Evolutionary conservation across 2,797 vertebrate species (phyloP), one percentile per base, ranked within the genome.

Genomic region (Perodicticus potto): DNA sequence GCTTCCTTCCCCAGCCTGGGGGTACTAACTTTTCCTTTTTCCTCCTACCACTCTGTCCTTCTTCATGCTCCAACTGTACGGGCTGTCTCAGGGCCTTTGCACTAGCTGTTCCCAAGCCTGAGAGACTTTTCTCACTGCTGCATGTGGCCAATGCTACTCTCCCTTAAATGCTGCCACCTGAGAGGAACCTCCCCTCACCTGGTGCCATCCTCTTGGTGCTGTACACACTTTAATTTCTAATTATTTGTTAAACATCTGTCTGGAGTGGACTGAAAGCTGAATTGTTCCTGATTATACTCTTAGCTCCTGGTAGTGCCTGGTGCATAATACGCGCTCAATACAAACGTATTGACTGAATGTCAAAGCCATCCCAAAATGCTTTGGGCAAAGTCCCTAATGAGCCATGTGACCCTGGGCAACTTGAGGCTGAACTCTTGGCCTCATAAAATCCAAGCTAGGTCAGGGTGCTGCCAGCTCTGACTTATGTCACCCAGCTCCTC

Each of bases 61-160:
- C 1, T 14, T 12, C 27, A 12, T 25, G 61, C 20, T 88, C 23
- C 69, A 12, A 23, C 11, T 2, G 2, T 14, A n/a, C 10, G 13
- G 70, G 8, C 45, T 40, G 72, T 37, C 32, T 70, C 40, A 13
- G 69, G 69, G 61, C 59, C 61, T 96, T 77, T 59, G 72, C 14
- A 59, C 61, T 65, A 25, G 37, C 13, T 59, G 4, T 25, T 37
- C 22, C 34, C 6, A 3, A 9, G 0, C 14, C 69, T 11, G 6
- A 86, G 34, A 59, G 19, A 14, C 45, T 43, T 12, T 25, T 32
- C 55, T 77, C 14, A 32, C 23, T 67, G n/a, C 19, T 20, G 32
- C 1, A 16, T 2, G 1, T 20, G 57, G n/a, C 43, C 61, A 22
- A 0, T 4, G 12, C 20, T 37, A 0, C 49, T 45, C 29, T 10